Evolutionary conservation across 2,797 vertebrate species (phyloP), one percentile per base, ranked within the genome.

Genomic region (Mallotus villosus): DNA sequence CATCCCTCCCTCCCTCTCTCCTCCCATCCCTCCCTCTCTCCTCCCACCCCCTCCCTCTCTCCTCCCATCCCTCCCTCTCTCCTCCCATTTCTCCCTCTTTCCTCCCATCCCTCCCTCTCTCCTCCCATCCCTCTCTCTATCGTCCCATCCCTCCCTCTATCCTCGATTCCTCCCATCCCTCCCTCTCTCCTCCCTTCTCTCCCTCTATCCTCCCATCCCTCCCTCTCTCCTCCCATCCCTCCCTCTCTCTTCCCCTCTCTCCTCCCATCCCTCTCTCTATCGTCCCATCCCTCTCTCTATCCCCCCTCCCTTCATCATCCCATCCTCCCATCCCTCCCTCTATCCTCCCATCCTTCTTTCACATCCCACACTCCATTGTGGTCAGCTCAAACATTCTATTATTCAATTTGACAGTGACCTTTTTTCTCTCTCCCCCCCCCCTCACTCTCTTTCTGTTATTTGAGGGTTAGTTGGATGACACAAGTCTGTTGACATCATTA

Each of bases 51-150:
- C 37, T 57, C 53, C 8, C 53, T 57, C 53, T n/a, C 1, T 57
- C 53, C 8, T 8, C 21, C 53, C 21, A 4, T 57, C 53, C 6
- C 53, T 57, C 53, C 21, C 53, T 57, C 53, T 57, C 4, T 57
- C 17, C 21, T 21, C 21, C 53, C 21, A 1, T 55, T 8, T 16
- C 5, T 57, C 53, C 21, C 53, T 57, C 53, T 57, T 4, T 57
- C 17, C 21, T 21, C 19, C 51, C 19, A 2, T 53, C 41, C 41
- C 37, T 72, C 22, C 49, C 22, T 34, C 29, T 34, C 16, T 27
- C 19, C 32, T 17, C 25, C 41, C 27, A 27, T 27, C 78, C 61
- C 74, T 70, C 77, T 71, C 67, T 68, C 73, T 62, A 61, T n/a
- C 51, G 19, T 19, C 16, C 21, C 24, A 55, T 24, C 9, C 5